Evolutionary conservation across 2,113 vertebrate genomes (phyloP).

Genomic region (Malaclemys terrapin): DNA sequence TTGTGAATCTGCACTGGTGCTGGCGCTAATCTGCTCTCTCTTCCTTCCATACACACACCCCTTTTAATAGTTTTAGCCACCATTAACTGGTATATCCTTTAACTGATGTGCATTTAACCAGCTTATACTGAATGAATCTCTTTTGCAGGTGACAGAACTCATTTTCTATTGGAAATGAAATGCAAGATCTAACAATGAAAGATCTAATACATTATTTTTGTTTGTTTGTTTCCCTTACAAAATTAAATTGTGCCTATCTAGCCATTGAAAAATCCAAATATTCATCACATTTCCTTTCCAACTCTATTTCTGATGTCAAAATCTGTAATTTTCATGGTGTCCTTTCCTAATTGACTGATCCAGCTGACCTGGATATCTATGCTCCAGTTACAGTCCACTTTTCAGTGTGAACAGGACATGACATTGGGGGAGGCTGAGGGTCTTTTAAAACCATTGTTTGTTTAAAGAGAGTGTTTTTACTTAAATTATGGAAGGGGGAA

Average conservation of each 20-base stretch:
- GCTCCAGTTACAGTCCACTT: background rate
- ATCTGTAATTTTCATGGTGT: background rate
- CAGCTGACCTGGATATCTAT: background rate
- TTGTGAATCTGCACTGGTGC: background rate
- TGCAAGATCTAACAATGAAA: slow-evolving; percentile 57
- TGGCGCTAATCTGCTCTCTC: background rate
- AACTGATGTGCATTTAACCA: accelerated
- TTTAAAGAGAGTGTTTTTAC: background rate
- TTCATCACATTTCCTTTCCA: slow-evolving; percentile 52
- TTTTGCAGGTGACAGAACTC: slow-evolving; percentile 35
- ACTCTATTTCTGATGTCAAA: slow-evolving; percentile 5
- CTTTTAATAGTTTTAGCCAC: accelerated
- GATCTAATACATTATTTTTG: background rate
- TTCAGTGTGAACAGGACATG: background rate
- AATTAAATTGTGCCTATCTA: slow-evolving; percentile 45
- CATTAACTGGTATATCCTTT: background rate
- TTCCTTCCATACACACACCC: no score
- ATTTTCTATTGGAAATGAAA: slow-evolving; percentile 33
- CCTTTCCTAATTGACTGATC: background rate
- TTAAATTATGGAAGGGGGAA: background rate
- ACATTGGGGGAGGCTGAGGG: background rate
- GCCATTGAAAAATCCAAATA: slow-evolving; percentile 41
- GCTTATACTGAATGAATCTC: accelerated
- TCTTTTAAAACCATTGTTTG: background rate
- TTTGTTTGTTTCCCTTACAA: slow-evolving; percentile 56